Evolutionary conservation across 2,113 vertebrate species (phyloP).

Genomic region (Condylura cristata): DNA sequence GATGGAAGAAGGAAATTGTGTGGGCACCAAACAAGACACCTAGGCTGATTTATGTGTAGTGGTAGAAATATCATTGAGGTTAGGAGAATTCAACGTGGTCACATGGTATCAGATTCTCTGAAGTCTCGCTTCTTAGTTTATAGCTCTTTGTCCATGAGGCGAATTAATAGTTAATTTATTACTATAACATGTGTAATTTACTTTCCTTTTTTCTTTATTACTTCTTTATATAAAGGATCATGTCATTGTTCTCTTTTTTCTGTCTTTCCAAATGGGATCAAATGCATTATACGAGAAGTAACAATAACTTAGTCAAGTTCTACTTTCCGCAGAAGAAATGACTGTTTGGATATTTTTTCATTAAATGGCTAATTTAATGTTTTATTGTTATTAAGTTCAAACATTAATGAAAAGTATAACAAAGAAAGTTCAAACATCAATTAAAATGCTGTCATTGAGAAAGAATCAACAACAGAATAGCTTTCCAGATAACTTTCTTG

Average conservation of each 20-base stretch:
- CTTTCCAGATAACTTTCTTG: neutral
- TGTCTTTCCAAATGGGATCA: neutral
- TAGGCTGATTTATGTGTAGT: accelerated
- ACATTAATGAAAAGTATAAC: neutral
- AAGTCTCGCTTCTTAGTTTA: neutral
- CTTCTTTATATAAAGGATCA: neutral
- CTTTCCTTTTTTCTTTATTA: neutral
- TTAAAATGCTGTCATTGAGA: neutral
- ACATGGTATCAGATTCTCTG: neutral
- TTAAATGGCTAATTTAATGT: neutral
- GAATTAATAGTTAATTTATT: neutral
- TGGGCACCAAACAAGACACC: neutral
- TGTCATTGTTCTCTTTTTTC: neutral
- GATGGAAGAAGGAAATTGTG: neutral
- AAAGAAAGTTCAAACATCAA: neutral
- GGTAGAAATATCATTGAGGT: neutral
- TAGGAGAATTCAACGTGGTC: neutral
- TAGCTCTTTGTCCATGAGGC: neutral
- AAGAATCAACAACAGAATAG: neutral
- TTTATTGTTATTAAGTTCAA: conserved; percentile 5
- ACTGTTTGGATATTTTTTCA: neutral
- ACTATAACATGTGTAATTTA: neutral
- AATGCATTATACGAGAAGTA: neutral
- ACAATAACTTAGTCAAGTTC: neutral
- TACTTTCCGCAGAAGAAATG: neutral